These are phyloP conservation scores for Takifugu rubripes DNA, from an alignment of 2,797 vertebrate genomes.

Conservation along the genomic window DNA sequence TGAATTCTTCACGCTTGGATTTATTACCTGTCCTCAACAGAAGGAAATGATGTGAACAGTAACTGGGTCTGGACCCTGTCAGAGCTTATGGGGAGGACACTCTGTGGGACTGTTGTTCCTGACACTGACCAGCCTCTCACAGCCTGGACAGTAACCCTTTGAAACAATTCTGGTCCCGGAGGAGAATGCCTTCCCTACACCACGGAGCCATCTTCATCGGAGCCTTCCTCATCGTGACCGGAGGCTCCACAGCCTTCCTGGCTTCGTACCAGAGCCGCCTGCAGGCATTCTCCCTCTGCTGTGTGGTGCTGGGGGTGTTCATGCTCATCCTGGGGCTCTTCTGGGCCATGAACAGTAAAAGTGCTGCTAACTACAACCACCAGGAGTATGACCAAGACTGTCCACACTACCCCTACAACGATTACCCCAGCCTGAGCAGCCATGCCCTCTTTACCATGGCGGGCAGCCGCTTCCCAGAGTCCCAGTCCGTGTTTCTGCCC, in stretches of 20 bases:
- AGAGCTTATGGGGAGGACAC: slow-evolving; percentile 36
- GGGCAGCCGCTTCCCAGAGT: slow-evolving; percentile 74
- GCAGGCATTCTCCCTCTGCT: slow-evolving; percentile 80
- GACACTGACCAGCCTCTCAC: slow-evolving; percentile 37
- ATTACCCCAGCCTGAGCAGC: slow-evolving; percentile 63
- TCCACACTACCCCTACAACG: slow-evolving; percentile 64
- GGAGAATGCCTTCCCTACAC: slow-evolving; percentile 79
- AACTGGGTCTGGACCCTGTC: slow-evolving; percentile 25
- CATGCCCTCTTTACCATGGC: slow-evolving; percentile 73
- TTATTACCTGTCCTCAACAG: slow-evolving; percentile 18
- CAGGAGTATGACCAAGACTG: slow-evolving; percentile 63
- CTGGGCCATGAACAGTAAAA: slow-evolving; percentile 81
- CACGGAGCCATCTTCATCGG: slow-evolving; percentile 79
- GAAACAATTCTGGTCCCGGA: slow-evolving; percentile 16
- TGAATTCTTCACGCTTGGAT: slow-evolving; percentile 27
- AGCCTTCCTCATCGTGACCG: slow-evolving; percentile 80
- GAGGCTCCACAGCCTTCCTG: slow-evolving; percentile 80
- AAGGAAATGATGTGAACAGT: slow-evolving; percentile 22
- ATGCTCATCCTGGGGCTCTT: slow-evolving; percentile 81
- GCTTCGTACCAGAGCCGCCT: slow-evolving; percentile 70
- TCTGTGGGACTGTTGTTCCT: slow-evolving; percentile 35
- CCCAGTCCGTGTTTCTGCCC: slow-evolving; percentile 76
- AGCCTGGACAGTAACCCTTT: slow-evolving; percentile 32
- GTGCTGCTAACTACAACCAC: slow-evolving; percentile 63
- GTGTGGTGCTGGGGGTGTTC: slow-evolving; percentile 79